Evolutionary conservation across 2,113 vertebrate genomes (phyloP).

Genomic region (Phodopus roborovskii): DNA sequence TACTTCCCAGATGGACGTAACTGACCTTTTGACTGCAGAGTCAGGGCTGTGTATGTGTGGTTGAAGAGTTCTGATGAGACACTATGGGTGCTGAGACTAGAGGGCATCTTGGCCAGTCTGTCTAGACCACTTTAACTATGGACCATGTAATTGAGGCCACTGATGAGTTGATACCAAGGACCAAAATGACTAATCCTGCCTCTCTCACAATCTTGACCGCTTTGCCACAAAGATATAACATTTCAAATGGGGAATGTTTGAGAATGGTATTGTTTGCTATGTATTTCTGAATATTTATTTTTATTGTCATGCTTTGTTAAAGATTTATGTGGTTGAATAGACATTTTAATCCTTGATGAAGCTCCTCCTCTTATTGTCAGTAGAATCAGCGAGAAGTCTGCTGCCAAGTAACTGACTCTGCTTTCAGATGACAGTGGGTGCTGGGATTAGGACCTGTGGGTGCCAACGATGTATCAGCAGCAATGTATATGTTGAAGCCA

Average conservation of each 20-base stretch:
- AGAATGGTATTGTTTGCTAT: conserved; percentile 46
- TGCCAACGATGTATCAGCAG: background rate
- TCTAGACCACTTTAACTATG: conserved; percentile 40
- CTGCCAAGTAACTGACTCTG: background rate
- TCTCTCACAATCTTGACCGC: background rate
- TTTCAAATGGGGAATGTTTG: conserved; percentile 53
- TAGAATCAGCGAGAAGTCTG: background rate
- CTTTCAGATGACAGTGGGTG: background rate
- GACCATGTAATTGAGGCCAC: conserved; percentile 49
- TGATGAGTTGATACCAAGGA: conserved; percentile 24
- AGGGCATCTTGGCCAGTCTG: background rate
- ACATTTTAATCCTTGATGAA: conserved; percentile 36
- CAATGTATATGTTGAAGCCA: background rate
- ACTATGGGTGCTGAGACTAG: background rate
- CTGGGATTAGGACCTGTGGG: conserved; percentile 8
- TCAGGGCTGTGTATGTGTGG: background rate
- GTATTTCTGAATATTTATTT: conserved; percentile 60
- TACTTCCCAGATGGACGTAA: conserved; percentile 3
- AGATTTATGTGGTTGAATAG: conserved; percentile 61
- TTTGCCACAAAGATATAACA: conserved; percentile 28
- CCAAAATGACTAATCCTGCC: conserved; percentile 47
- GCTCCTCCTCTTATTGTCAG: conserved; percentile 48
- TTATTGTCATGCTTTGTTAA: conserved; percentile 62
- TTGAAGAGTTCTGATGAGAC: background rate
- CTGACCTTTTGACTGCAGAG: background rate